These are phyloP conservation scores for Polyodon spathula DNA, from an alignment of 2,113 vertebrate species.

Conservation along the genomic window DNA sequence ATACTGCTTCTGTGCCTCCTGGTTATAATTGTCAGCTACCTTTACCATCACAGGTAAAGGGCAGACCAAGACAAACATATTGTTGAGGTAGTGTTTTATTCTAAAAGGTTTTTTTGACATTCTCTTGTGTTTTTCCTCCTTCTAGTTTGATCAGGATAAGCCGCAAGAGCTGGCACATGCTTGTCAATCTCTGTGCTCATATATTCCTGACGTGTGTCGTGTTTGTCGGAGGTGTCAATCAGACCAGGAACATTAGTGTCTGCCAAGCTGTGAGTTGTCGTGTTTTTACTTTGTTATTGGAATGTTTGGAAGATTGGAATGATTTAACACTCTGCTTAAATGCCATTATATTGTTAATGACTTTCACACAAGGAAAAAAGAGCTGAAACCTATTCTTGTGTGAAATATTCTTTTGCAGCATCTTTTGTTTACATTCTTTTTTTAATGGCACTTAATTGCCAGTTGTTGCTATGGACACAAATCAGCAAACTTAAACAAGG, in stretches of 20 bases:
- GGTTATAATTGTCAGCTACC: slow-evolving; percentile 73
- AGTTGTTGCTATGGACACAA: no score
- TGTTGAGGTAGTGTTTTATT: background rate
- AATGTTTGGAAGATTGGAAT: no score
- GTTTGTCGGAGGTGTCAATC: slow-evolving; percentile 85
- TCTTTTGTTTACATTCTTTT: no score
- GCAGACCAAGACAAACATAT: slow-evolving; percentile 5
- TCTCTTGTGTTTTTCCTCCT: background rate
- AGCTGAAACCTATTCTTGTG: no score
- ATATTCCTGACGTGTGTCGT: slow-evolving; percentile 81
- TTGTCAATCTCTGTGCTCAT: slow-evolving; percentile 89
- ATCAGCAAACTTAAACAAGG: no score
- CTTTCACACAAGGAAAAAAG: no score
- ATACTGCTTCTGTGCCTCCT: slow-evolving; percentile 74
- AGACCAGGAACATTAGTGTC: slow-evolving; percentile 71
- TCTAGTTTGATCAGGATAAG: slow-evolving; percentile 71
- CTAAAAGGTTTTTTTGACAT: background rate
- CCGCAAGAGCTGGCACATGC: slow-evolving; percentile 93
- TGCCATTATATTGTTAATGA: no score
- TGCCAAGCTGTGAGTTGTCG: slow-evolving; percentile 88
- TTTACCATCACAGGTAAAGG: slow-evolving; percentile 81
- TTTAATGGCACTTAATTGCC: no score
- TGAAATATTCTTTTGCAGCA: no score
- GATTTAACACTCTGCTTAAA: no score
- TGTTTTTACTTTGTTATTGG: background rate